Evolutionary conservation across 2,888 invertebrate genomes (phyloP).

Genomic region (Agonopterix alstromeriana): DNA sequence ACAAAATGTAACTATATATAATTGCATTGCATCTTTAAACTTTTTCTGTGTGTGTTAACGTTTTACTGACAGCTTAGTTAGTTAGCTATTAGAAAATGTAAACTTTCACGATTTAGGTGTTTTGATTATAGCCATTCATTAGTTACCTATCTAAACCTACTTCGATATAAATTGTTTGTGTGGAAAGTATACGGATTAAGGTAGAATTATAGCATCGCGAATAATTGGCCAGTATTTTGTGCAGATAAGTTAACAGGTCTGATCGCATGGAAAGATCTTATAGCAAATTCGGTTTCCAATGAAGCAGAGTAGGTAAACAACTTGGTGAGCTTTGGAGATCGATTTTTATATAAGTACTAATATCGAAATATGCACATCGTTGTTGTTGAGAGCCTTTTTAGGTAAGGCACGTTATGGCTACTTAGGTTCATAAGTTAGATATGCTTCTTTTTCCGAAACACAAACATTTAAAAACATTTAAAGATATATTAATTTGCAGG

Average conservation of each 20-base stretch:
- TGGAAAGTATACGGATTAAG: neutral
- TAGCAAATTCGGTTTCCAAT: neutral
- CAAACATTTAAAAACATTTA: constrained; percentile 1
- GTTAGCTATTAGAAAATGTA: no score
- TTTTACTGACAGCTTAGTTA: no score
- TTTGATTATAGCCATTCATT: neutral
- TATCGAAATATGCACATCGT: constrained; percentile 23
- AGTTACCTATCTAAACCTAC: constrained; percentile 10
- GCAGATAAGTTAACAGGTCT: no score
- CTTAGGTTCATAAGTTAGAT: constrained; percentile 11
- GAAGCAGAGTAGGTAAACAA: neutral
- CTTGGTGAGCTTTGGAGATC: neutral
- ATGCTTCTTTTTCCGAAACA: constrained; percentile 23
- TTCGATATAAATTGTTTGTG: constrained; percentile 19
- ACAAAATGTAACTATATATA: constrained; percentile 21
- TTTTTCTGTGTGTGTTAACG: no score
- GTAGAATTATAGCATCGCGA: neutral
- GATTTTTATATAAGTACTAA: constrained; percentile 9
- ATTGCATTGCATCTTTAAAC: no score
- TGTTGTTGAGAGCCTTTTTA: constrained; percentile 31
- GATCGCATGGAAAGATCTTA: neutral
- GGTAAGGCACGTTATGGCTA: constrained; percentile 15
- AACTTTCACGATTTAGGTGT: no score
- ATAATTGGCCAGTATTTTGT: neutral
- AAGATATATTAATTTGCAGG: no score